Percentiles rank a stretch among this genome's conserved stretches.
Evolutionary conservation across 2,888 invertebrate species (phyloP).

Genomic region (Ganaspis brasiliensis): DNA sequence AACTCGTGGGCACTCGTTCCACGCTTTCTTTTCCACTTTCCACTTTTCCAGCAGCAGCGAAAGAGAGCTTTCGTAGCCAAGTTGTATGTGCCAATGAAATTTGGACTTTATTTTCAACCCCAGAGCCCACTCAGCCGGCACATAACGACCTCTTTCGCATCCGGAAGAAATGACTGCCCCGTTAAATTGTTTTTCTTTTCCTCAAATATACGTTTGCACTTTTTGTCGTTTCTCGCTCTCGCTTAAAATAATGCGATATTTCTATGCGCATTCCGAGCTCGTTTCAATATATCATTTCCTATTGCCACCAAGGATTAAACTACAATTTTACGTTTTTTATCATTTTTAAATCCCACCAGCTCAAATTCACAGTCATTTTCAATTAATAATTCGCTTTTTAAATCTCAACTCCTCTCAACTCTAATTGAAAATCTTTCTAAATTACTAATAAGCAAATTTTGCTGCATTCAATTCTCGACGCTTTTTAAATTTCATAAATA

Average conservation of each 20-base stretch:
- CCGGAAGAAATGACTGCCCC: conserved; percentile 40
- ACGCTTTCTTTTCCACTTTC: conserved; percentile 47
- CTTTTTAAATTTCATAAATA: no score
- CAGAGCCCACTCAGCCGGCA: conserved; percentile 34
- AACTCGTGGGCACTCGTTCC: conserved; percentile 56
- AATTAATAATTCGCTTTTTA: conserved; percentile 31
- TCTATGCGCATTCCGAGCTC: conserved; percentile 15
- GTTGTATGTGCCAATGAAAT: conserved; percentile 46
- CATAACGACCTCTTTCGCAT: conserved; percentile 39
- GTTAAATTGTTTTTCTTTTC: conserved; percentile 39
- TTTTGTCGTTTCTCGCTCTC: conserved; percentile 17
- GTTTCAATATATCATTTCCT: conserved; percentile 17
- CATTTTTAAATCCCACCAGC: not conserved
- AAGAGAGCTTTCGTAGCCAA: conserved; percentile 42
- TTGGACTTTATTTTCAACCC: conserved; percentile 39
- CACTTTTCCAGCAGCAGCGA: conserved; percentile 34
- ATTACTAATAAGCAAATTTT: no score
- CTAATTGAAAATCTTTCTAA: no score
- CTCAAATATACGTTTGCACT: not conserved
- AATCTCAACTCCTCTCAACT: no score
- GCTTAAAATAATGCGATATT: conserved; percentile 1
- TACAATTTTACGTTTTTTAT: conserved; percentile 20
- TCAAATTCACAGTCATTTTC: conserved; percentile 40
- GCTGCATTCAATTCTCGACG: no score
- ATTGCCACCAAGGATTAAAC: not conserved